These are phyloP conservation scores for Conchocele bisecta DNA, from an alignment of 2,888 invertebrate species.

Conservation along the genomic window DNA sequence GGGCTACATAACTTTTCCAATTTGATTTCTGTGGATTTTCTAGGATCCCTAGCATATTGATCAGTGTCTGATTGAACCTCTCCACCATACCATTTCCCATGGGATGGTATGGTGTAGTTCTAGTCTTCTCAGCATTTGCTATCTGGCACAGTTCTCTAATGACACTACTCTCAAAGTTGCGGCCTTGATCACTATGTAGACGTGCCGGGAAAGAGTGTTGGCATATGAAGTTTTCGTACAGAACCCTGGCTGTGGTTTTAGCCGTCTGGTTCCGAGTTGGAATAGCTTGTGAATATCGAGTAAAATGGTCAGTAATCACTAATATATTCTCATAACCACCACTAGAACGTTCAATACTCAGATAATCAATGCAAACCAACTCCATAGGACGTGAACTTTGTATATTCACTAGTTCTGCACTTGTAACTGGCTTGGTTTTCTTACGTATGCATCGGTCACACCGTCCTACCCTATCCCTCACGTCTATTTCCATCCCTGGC, in stretches of 20 bases:
- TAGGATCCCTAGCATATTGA: too few species aligned
- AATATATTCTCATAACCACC: slow-evolving; percentile 8
- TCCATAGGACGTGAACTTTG: slow-evolving; percentile 23
- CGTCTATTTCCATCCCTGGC: slow-evolving; percentile 23
- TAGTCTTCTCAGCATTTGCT: slow-evolving; percentile 27
- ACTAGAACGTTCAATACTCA: background rate
- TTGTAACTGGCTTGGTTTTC: slow-evolving; percentile 2
- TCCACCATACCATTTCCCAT: too few species aligned
- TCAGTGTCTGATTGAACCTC: too few species aligned
- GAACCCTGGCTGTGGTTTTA: slow-evolving; percentile 31
- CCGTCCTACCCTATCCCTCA: background rate
- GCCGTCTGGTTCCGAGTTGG: slow-evolving; percentile 41
- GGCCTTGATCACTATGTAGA: too few species aligned
- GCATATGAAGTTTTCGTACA: too few species aligned
- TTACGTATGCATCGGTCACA: slow-evolving; percentile 10
- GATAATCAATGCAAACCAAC: slow-evolving; percentile 29
- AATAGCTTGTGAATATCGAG: slow-evolving; percentile 26
- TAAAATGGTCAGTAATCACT: slow-evolving; percentile 29
- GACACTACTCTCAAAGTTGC: slow-evolving; percentile 37
- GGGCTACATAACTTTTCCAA: too few species aligned
- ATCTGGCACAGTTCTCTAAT: slow-evolving; percentile 29
- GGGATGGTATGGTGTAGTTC: slow-evolving; percentile 17
- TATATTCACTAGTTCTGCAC: slow-evolving; percentile 17
- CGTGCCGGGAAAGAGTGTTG: too few species aligned
- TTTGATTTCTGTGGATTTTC: too few species aligned